These are phyloP conservation scores for Pongo pygmaeus DNA, from an alignment of 2,113 vertebrate species.

Conservation along the genomic window DNA sequence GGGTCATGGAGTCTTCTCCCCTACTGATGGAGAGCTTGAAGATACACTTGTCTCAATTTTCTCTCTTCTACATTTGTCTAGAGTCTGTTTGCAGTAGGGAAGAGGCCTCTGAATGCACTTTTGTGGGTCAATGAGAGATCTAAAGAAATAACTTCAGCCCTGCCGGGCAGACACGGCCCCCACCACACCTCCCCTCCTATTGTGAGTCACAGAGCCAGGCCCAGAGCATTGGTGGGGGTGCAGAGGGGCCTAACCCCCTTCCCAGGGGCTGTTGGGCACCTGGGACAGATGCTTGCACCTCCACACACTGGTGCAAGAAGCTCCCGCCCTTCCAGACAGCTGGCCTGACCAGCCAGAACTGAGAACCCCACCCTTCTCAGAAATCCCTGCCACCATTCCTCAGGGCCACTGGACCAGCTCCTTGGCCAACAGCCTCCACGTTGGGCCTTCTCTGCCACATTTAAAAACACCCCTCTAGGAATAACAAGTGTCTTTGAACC, in stretches of 20 bases:
- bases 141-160: neutral
- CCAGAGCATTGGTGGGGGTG: too few relatives aligned
- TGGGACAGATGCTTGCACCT: neutral
- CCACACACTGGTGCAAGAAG: neutral
- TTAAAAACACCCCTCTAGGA: neutral
- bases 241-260: too few relatives aligned
- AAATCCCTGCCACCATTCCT: neutral
- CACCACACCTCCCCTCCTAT: neutral
- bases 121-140: neutral
- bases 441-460: neutral
- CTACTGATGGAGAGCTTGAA: too few relatives aligned
- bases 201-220: neutral
- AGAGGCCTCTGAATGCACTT: too few relatives aligned
- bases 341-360: neutral
- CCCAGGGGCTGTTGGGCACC: too few relatives aligned
- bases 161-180: neutral
- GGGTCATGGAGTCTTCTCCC: too few relatives aligned
- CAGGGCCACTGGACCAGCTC: neutral
- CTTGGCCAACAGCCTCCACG: neutral
- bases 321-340: neutral
- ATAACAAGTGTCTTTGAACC: neutral
- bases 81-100: too few relatives aligned
- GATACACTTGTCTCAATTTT: too few relatives aligned
- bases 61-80: too few relatives aligned
- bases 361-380: neutral